phyloP scores from a whole-genome alignment of 2,888 invertebrate genomes.

The Chirona hameri region DNA sequence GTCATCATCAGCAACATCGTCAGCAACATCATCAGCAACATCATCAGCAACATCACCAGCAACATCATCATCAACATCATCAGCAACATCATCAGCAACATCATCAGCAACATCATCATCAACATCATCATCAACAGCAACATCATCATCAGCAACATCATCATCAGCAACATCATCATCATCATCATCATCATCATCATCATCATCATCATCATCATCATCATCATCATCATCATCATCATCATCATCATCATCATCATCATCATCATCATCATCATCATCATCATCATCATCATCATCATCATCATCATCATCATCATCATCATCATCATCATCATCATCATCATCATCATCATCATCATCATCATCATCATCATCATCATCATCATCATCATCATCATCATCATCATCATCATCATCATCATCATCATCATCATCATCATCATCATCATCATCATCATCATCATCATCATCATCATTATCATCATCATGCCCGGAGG shows the following conservation, averaged over 20 bases:
- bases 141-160: too few relatives aligned
- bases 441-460: constrained; percentile 22
- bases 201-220: constrained; percentile 4
- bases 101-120: too few relatives aligned
- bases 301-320: constrained; percentile 27
- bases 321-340: constrained; percentile 5
- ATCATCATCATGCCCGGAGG: constrained; percentile 22
- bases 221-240: constrained; percentile 5
- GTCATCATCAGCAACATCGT: too few relatives aligned
- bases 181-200: constrained; percentile 23
- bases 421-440: constrained; percentile 22
- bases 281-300: constrained; percentile 8
- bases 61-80: too few relatives aligned
- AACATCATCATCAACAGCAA: too few relatives aligned
- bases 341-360: constrained; percentile 24
- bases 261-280: constrained; percentile 26
- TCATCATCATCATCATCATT: constrained; percentile 22
- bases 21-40: too few relatives aligned
- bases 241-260: constrained; percentile 29
- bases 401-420: constrained; percentile 22
- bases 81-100: too few relatives aligned
- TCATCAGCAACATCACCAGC: too few relatives aligned
- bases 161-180: too few relatives aligned
- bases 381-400: constrained; percentile 11
- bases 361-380: constrained; percentile 22